These are phyloP conservation scores for Tetragnatha montana DNA, from an alignment of 2,888 invertebrate species.

Conservation along the genomic window DNA sequence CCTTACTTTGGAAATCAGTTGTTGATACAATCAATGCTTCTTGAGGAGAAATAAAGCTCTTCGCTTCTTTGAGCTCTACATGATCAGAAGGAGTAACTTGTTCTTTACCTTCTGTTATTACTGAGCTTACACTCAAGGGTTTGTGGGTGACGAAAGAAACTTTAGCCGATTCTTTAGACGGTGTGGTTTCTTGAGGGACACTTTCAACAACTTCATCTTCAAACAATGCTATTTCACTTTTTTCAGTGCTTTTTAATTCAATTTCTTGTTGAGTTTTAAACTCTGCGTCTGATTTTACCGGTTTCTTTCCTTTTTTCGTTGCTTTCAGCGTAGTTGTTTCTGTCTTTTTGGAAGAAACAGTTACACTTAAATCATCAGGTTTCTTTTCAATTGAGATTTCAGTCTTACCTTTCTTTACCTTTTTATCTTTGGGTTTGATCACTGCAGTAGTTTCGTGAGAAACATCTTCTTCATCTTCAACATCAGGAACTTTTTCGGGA, in stretches of 20 bases:
- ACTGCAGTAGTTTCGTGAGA: slow-evolving; percentile 6
- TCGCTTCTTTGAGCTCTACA: slow-evolving; percentile 34
- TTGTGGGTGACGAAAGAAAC: slow-evolving; percentile 55
- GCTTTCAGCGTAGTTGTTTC: slow-evolving; percentile 20
- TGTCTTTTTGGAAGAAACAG: not conserved
- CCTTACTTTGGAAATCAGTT: slow-evolving; percentile 29
- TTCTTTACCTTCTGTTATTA: slow-evolving; percentile 54
- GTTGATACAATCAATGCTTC: slow-evolving; percentile 63
- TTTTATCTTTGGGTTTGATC: slow-evolving; percentile 34
- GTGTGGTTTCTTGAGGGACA: slow-evolving; percentile 34
- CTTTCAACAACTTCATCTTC: slow-evolving; percentile 61
- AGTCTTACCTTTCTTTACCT: slow-evolving; percentile 16
- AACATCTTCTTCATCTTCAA: slow-evolving; percentile 2
- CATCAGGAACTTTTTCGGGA: slow-evolving; percentile 22
- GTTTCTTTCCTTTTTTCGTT: slow-evolving; percentile 19
- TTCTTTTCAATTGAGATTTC: slow-evolving; percentile 27
- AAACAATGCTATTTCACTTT: slow-evolving; percentile 27
- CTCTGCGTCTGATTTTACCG: not conserved
- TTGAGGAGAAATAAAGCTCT: slow-evolving; percentile 14
- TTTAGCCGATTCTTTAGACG: slow-evolving; percentile 36
- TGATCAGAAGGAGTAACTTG: not conserved
- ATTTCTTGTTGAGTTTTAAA: slow-evolving; percentile 14
- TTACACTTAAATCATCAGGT: slow-evolving; percentile 29
- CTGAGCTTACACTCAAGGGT: slow-evolving; percentile 41
- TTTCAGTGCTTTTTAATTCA: slow-evolving; percentile 14